These are phyloP conservation scores for Otolemur crassicaudatus DNA, from an alignment of 2,797 vertebrate species.

Conservation along the genomic window DNA sequence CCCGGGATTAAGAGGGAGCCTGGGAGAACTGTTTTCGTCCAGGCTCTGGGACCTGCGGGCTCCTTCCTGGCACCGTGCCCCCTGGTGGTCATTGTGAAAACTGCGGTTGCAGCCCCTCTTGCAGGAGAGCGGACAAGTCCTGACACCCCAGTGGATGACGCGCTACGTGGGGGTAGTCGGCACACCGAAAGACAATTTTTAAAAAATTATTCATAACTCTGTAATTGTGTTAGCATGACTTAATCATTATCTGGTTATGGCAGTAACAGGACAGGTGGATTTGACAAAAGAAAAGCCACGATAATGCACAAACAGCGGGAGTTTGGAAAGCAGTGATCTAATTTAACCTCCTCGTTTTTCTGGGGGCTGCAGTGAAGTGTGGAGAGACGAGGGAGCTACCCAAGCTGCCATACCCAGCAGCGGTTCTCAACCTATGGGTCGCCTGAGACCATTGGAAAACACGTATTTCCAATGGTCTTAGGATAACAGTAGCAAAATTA, in stretches of 20 bases:
- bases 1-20: background rate
- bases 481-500: too few species aligned
- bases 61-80: fast-evolving
- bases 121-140: background rate
- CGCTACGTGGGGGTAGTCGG: background rate
- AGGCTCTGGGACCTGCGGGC: background rate
- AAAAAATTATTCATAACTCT: background rate
- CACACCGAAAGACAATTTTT: background rate
- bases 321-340: background rate
- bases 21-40: background rate
- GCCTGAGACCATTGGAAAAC: too few species aligned
- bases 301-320: background rate
- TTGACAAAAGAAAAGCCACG: slow-evolving; percentile 9
- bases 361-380: background rate
- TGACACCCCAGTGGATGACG: fast-evolving
- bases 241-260: background rate
- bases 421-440: too few species aligned
- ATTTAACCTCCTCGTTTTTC: background rate
- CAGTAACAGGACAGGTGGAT: background rate
- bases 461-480: too few species aligned
- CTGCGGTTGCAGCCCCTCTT: background rate
- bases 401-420: background rate
- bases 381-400: background rate
- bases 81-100: background rate
- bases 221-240: background rate